Conservation (phyloP, 2,113 vertebrate species). For the Hippocampus mohnikei region DNA sequence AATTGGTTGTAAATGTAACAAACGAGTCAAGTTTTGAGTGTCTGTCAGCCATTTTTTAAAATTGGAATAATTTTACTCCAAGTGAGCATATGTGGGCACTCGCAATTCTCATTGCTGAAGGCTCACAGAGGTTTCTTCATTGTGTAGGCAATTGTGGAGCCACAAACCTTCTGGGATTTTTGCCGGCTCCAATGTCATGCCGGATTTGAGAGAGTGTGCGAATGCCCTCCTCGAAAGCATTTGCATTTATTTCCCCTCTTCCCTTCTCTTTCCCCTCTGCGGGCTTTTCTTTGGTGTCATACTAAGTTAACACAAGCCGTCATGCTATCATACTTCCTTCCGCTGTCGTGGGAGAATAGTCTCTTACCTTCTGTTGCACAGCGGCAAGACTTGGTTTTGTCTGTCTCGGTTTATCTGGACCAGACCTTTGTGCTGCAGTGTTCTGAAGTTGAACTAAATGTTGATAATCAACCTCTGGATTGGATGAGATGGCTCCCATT, state of each 20-base stretch:
- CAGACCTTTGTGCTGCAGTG: conserved; percentile 31
- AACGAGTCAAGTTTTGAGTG: neutral
- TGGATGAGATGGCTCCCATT: conserved; percentile 26
- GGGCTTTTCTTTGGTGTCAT: conserved; percentile 48
- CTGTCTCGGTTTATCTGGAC: conserved; percentile 45
- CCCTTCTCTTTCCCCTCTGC: conserved; percentile 22
- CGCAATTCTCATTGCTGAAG: conserved; percentile 6
- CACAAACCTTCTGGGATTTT: conserved; percentile 33
- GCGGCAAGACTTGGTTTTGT: conserved; percentile 32
- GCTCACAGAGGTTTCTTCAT: conserved; percentile 33
- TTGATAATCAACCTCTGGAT: conserved; percentile 53
- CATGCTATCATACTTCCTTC: conserved; percentile 39
- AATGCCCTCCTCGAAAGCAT: conserved; percentile 39
- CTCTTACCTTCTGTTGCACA: conserved; percentile 41
- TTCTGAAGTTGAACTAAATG: conserved; percentile 31
- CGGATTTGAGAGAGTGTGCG: conserved; percentile 51
- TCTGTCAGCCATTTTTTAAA: neutral
- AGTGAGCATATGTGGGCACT: conserved; percentile 5
- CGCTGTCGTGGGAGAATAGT: conserved; percentile 45
- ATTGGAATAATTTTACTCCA: neutral
- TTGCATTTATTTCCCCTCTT: conserved; percentile 43
- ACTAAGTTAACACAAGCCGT: conserved; percentile 54
- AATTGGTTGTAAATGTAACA: neutral
- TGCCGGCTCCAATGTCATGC: conserved; percentile 49
- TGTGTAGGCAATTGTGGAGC: conserved; percentile 33